These are phyloP conservation scores for Odobenus rosmarus DNA, from an alignment of 2,113 vertebrate species.

Conservation along the genomic window DNA sequence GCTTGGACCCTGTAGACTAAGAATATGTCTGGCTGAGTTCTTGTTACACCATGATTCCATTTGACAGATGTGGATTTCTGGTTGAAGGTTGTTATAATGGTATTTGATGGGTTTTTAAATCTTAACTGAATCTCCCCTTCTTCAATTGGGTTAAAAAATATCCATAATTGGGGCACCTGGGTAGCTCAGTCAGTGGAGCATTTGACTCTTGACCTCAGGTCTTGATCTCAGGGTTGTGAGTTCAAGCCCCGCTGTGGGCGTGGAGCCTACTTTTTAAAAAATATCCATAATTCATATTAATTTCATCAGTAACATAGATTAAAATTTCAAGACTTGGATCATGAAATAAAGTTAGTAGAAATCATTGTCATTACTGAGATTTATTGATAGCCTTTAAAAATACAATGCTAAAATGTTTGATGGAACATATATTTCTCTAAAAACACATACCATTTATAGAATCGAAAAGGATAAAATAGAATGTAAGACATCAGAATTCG, in stretches of 20 bases:
- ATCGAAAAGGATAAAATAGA: neutral
- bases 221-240: neutral
- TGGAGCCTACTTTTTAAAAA: neutral
- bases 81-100: neutral
- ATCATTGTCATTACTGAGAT: neutral
- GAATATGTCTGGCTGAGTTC: constrained; percentile 12
- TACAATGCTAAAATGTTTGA: neutral
- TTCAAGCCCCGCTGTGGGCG: neutral
- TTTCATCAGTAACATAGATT: constrained; percentile 29
- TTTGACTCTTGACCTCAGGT: neutral
- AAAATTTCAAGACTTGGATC: constrained; percentile 49
- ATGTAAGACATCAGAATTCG: neutral
- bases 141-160: constrained; percentile 24
- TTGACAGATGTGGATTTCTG: constrained; percentile 43
- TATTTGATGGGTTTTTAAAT: constrained; percentile 32
- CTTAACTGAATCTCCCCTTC: constrained; percentile 29
- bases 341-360: constrained; percentile 21
- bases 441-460: neutral
- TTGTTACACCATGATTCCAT: neutral
- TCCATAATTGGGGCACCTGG: neutral
- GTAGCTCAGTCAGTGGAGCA: neutral
- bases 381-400: neutral
- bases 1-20: neutral
- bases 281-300: neutral
- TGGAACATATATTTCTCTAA: neutral